A percentile compares a stretch with the other conserved stretches of the same genome.
phyloP scores from a whole-genome alignment of 2,797 vertebrate genomes.

The Silurus lanzhouensis region DNA sequence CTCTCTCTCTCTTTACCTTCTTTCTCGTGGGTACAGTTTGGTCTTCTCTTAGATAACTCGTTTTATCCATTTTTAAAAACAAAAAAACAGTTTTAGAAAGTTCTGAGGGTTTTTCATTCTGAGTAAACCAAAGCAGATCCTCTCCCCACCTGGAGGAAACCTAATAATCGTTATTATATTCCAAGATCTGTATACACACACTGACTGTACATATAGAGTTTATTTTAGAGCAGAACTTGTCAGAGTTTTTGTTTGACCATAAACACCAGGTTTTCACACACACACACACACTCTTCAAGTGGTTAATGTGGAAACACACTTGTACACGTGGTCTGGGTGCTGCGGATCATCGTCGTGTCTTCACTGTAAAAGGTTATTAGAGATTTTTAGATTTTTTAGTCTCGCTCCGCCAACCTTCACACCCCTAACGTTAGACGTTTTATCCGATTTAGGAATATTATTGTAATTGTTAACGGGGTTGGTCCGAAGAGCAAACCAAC shows the following conservation, averaged over 20 bases:
- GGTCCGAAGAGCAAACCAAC: background rate
- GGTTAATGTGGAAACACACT: background rate
- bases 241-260: background rate
- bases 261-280: no score
- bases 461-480: no score
- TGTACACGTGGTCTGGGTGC: background rate
- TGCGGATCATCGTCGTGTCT: background rate
- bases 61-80: background rate
- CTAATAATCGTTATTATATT: background rate
- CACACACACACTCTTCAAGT: no score
- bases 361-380: background rate
- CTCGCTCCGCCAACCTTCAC: background rate
- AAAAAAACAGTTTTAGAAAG: background rate
- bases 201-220: background rate
- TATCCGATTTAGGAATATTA: no score
- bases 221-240: constrained; percentile 6
- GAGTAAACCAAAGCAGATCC: background rate
- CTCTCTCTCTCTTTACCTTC: no score
- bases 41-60: background rate
- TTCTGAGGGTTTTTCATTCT: background rate
- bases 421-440: background rate
- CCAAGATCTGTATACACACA: no score
- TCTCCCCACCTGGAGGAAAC: constrained; percentile 5
- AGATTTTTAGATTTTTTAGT: background rate
- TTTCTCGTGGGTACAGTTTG: background rate